Evolutionary conservation across 2,113 vertebrate genomes (phyloP), one percentile per base, ranked within the genome.

Genomic region (Polypterus bichir): DNA sequence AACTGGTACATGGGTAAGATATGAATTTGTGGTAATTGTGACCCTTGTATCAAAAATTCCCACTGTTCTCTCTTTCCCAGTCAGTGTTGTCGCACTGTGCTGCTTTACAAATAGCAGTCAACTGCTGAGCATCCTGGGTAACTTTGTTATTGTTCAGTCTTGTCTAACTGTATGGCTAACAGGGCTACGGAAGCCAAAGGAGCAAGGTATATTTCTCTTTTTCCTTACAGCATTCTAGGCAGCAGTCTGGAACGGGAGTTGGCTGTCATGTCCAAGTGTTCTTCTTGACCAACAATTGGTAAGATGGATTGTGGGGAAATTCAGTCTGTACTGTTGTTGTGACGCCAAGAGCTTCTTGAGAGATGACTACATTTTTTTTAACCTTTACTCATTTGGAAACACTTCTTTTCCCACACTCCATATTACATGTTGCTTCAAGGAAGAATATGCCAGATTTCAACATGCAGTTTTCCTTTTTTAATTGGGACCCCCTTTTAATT

Each of bases 241-340:
- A 86, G 75, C 59, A 83, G 65, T 85, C 79, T 87, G 81, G 81
- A 77, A 68, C 81, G 86, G 86, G 85, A 89, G 81, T 86, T 86
- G 80, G 82, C 85, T 89, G 81, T 88, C 81, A 88, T 83, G 83
- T 80, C 83, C 84, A 84, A 85, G 77, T 76, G 75, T 79, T 77
- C 71, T 76, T 73, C 80, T 81, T 81, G 71, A 84, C 76, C 75
- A 75, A 72, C 72, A 79, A 79, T 79, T 77, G 77, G 79, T 89
- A 89, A 82, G 64, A 76, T 83, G 82, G 83, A 86, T 75, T 81
- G 75, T 70, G 74, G 78, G 76, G 73, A 68, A 66, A 71, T 68
- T 54, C 64, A 57, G 65, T 10, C n/a, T 47, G 55, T 64, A 65
- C 47, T 54, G 44, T 59, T 47, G 47, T 68, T 63, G 27, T 27